phyloP scores from a whole-genome alignment of 2,113 vertebrate species.

The Oxygymnocypris stewartii region DNA sequence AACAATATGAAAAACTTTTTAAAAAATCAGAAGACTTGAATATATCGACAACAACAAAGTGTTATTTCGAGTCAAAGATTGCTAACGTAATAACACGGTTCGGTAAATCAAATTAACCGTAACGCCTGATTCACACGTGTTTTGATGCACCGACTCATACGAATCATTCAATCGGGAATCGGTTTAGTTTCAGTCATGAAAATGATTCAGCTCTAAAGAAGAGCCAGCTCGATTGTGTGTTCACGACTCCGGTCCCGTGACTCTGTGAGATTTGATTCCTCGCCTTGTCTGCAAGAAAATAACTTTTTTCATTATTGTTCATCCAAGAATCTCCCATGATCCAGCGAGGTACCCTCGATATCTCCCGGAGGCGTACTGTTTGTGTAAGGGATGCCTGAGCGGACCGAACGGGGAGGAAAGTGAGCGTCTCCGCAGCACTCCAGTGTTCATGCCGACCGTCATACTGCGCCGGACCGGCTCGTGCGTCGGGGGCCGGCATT shows the following conservation, averaged over 20 bases:
- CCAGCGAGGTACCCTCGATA: slow-evolving; percentile 83
- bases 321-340: slow-evolving; percentile 83
- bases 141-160: neutral
- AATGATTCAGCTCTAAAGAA: neutral
- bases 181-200: neutral
- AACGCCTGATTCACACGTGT: neutral
- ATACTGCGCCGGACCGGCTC: slow-evolving; percentile 81
- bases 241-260: neutral
- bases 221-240: neutral
- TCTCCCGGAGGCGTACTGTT: slow-evolving; percentile 93
- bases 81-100: neutral
- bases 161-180: neutral
- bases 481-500: slow-evolving; percentile 81
- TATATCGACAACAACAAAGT: too few relatives aligned
- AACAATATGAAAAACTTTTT: neutral
- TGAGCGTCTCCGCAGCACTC: slow-evolving; percentile 80
- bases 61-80: too few relatives aligned
- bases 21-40: too few relatives aligned
- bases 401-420: slow-evolving; percentile 80
- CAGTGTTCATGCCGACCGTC: slow-evolving; percentile 85
- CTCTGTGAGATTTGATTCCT: neutral
- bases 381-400: slow-evolving; percentile 89
- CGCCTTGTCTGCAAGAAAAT: neutral
- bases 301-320: neutral
- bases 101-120: neutral